Base-by-base conservation (phyloP, 2,888 invertebrate species). In the Isoperla grammatica region DNA sequence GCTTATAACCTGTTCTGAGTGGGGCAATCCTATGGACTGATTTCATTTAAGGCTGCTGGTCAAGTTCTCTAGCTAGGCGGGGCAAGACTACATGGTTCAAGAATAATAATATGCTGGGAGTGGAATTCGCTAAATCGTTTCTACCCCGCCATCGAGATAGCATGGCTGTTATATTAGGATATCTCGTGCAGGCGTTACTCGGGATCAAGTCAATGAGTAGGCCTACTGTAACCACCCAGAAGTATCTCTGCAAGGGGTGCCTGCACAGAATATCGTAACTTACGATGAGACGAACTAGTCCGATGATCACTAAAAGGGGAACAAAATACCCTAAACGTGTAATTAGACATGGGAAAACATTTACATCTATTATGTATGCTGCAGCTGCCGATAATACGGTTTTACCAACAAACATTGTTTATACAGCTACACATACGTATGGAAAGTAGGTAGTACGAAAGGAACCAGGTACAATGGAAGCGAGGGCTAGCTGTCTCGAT, bases 261-360 rank as follows among this genome's bases (percentile, higher is more conserved):
- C 60, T 1, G 56, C 61, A 19, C 39, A 45, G 17, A 55, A 63
- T 20, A 60, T 66, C 11, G 45, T 68, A 4, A 71, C 71, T 42
- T 72, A 70, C 63, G 71, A 71, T 57, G 69, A 71, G 57, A 70
- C 69, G 6, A 70, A 69, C 43, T 57, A 71, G 2, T 57, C 63
- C 6, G 70, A 70, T 60, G 69, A 63, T 65, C 9, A 23, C 59
- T 13, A 61, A 55, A 57, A 56, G 64, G 22, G 63, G 63, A 22
- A 45, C 29, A 23, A 65, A 67, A 53, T 63, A 67, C 55, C 65
- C 64, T 9, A 63, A 64, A 58, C 45, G 65, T 15, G 59, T 65
- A 4, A 64, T 65, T 56, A 65, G 67, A 49, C 45, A 19, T 6
- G 56, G 55, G 4, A 65, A 65, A 55, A 35, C 63, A 15, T 45